Evolutionary conservation across 1,140 invertebrate species (phyloP).

Genomic region (Armadillidium nasatum): DNA sequence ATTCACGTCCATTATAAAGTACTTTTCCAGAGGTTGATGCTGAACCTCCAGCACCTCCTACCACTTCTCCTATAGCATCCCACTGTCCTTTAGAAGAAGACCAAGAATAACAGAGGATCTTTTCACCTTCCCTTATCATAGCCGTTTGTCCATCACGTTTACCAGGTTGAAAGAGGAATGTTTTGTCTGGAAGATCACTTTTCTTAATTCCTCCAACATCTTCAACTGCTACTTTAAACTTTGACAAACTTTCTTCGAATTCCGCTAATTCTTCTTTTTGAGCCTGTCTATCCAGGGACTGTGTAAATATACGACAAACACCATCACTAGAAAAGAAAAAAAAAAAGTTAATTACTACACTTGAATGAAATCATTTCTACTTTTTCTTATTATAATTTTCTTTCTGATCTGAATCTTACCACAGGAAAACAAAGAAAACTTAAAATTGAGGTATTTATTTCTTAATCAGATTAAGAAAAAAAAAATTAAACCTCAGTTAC

Average conservation of each 20-base stretch:
- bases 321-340: slow-evolving; percentile 64
- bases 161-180: slow-evolving; percentile 70
- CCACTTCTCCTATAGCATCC: slow-evolving; percentile 83
- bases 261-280: slow-evolving; percentile 55
- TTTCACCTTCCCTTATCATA: slow-evolving; percentile 68
- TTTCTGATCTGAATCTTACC: too few species aligned
- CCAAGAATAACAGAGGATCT: slow-evolving; percentile 65
- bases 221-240: slow-evolving; percentile 56
- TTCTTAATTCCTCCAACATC: slow-evolving; percentile 43
- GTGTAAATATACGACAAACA: slow-evolving; percentile 75
- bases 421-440: too few species aligned
- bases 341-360: too few species aligned
- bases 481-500: too few species aligned
- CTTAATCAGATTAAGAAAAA: too few species aligned
- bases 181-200: slow-evolving; percentile 45
- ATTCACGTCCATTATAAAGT: slow-evolving; percentile 74
- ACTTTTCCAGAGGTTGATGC: slow-evolving; percentile 64
- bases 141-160: slow-evolving; percentile 77
- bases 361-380: too few species aligned
- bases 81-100: slow-evolving; percentile 61
- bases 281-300: slow-evolving; percentile 63
- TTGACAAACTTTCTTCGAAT: slow-evolving; percentile 69
- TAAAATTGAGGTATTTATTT: too few species aligned
- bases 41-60: slow-evolving; percentile 66
- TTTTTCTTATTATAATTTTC: too few species aligned